These are phyloP conservation scores for Tretioscincus oriximinensis DNA, from an alignment of 2,113 vertebrate species.

Conservation along the genomic window DNA sequence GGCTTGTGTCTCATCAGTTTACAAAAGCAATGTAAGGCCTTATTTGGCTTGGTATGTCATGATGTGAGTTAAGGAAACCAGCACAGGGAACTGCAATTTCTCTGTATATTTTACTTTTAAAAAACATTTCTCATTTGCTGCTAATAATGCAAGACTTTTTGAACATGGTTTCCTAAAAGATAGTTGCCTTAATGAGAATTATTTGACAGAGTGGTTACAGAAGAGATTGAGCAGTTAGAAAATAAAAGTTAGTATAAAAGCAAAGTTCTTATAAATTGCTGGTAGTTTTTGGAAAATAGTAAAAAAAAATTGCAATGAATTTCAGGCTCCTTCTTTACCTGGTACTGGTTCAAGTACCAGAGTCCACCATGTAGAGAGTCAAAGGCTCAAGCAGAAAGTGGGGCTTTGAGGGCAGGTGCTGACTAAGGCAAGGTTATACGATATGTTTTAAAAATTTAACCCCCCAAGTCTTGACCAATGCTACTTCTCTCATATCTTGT, in stretches of 20 bases:
- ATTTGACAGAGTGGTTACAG: background rate
- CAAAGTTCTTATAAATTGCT: too few relatives aligned
- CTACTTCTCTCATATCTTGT: too few relatives aligned
- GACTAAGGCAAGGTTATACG: too few relatives aligned
- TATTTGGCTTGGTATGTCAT: background rate
- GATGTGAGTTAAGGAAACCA: background rate
- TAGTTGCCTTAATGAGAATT: background rate
- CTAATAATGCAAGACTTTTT: background rate
- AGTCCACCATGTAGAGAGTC: too few relatives aligned
- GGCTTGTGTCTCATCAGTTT: background rate
- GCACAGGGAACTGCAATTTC: background rate
- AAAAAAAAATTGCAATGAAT: background rate
- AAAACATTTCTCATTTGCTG: background rate
- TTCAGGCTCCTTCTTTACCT: too few relatives aligned
- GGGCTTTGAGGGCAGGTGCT: too few relatives aligned
- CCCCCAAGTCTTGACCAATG: too few relatives aligned
- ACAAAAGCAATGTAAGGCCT: background rate
- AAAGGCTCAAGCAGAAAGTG: too few relatives aligned
- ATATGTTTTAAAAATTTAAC: too few relatives aligned
- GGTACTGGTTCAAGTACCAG: too few relatives aligned
- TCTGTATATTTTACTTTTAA: background rate
- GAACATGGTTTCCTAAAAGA: background rate
- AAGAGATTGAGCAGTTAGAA: background rate
- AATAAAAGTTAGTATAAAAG: background rate
- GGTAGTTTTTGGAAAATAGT: background rate